A percentile compares a stretch with the other conserved stretches of the same genome.
These are phyloP conservation scores for Helicoverpa zea DNA, from an alignment of 1,140 invertebrate genomes.

Conservation along the genomic window DNA sequence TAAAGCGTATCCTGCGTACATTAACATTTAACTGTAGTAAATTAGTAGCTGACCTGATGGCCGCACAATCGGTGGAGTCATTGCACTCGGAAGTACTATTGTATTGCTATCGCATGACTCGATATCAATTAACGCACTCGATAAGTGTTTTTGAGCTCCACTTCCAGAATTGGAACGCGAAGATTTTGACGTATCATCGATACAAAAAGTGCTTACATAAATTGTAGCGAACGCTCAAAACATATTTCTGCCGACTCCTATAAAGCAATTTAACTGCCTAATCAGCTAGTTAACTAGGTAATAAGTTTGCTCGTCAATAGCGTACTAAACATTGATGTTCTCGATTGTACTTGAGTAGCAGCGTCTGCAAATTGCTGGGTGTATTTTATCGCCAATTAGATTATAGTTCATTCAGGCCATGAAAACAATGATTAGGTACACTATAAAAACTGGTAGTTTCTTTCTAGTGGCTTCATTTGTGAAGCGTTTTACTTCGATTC, in stretches of 20 bases:
- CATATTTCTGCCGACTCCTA: neutral
- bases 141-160: slow-evolving; percentile 40
- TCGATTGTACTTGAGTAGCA: slow-evolving; percentile 1
- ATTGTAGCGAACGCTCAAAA: neutral
- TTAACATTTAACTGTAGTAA: slow-evolving; percentile 51
- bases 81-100: slow-evolving; percentile 45
- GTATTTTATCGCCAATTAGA: slow-evolving; percentile 1
- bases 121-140: slow-evolving; percentile 42
- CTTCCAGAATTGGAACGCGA: slow-evolving; percentile 10
- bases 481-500: too few species aligned
- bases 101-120: slow-evolving; percentile 34
- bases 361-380: slow-evolving; percentile 3
- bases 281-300: slow-evolving; percentile 7
- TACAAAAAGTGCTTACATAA: neutral
- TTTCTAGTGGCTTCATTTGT: too few species aligned
- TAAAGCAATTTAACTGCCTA: slow-evolving; percentile 1
- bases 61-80: slow-evolving; percentile 58
- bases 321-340: neutral
- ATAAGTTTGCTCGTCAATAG: neutral
- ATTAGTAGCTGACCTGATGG: slow-evolving; percentile 54
- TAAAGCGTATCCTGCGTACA: slow-evolving; percentile 63
- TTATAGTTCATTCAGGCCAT: slow-evolving; percentile 6
- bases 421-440: neutral
- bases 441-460: too few species aligned
- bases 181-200: neutral